Evolutionary conservation across 2,113 vertebrate species (phyloP).

Genomic region (Opisthocomus hoazin): DNA sequence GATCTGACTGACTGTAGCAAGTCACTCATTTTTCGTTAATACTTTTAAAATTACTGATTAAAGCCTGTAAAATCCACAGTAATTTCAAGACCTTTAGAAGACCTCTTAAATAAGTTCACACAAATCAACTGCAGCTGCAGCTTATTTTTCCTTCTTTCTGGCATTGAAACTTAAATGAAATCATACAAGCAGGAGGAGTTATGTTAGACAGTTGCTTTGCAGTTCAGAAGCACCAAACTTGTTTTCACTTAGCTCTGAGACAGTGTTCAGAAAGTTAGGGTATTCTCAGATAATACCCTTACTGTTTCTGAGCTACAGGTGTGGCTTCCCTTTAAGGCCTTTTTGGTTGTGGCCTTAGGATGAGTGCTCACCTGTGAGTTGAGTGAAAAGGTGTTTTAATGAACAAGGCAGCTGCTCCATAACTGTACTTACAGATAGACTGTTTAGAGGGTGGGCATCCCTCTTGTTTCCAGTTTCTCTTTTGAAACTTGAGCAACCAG

Average conservation of each 20-base stretch:
- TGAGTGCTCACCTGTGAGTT: background rate
- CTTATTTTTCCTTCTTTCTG: background rate
- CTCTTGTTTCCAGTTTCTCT: background rate
- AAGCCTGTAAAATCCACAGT: background rate
- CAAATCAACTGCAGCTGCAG: background rate
- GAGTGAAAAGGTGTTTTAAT: background rate
- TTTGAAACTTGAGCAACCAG: background rate
- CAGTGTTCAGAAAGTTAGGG: too few species aligned
- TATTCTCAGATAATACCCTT: background rate
- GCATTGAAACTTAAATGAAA: background rate
- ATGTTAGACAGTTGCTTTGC: background rate
- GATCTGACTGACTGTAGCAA: background rate
- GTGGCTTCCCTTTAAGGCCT: background rate
- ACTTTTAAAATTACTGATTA: background rate
- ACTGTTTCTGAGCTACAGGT: background rate
- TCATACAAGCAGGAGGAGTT: background rate
- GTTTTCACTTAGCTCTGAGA: too few species aligned
- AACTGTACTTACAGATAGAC: rapidly evolving
- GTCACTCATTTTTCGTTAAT: background rate
- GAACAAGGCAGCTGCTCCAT: background rate
- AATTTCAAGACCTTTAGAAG: background rate
- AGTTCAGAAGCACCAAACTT: background rate
- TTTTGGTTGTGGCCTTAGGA: background rate
- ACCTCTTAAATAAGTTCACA: background rate
- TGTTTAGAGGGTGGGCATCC: background rate